These are phyloP conservation scores for Diacarnus erythraeanus DNA, from an alignment of 37 sponge, comb jelly and placozoan genomes.

Conservation along the genomic window DNA sequence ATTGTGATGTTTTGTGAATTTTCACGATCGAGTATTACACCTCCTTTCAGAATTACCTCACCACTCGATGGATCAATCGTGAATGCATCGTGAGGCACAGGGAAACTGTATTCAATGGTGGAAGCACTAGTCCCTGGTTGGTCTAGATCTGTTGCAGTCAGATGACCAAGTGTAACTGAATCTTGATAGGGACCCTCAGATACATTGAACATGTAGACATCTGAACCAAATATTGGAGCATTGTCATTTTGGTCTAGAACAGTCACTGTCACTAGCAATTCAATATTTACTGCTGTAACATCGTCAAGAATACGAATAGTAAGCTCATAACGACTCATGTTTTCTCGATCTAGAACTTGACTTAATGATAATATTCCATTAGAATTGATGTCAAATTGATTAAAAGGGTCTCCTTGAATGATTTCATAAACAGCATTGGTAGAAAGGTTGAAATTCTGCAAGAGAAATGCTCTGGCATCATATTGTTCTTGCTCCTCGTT, in stretches of 20 bases:
- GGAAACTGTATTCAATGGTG: conserved; percentile 13
- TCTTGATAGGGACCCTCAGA: conserved; percentile 33
- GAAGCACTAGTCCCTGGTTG: conserved; percentile 22
- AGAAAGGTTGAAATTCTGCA: conserved; percentile 23
- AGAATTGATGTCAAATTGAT: conserved; percentile 18
- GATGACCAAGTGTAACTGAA: not conserved
- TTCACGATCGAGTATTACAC: conserved; percentile 38
- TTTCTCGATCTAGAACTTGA: conserved; percentile 44
- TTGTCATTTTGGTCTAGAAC: conserved; percentile 71
- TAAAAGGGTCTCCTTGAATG: conserved; percentile 19
- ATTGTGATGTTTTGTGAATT: not conserved
- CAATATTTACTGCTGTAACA: conserved; percentile 21
- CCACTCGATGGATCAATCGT: conserved; percentile 10
- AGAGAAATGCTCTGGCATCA: conserved; percentile 18
- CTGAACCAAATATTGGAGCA: conserved; percentile 38
- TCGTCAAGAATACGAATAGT: conserved; percentile 26
- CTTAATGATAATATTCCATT: conserved; percentile 18
- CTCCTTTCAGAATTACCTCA: conserved; percentile 16
- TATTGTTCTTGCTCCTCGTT: not conserved
- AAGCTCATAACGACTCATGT: conserved; percentile 24
- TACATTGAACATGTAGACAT: conserved; percentile 32
- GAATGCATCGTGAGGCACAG: not conserved
- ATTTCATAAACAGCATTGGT: conserved; percentile 21
- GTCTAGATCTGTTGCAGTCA: conserved; percentile 45
- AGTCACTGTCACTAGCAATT: not conserved